Percentiles rank a stretch among this genome's conserved stretches.
These are phyloP conservation scores for Heliconius hortense DNA, from an alignment of 2,888 invertebrate species.

Conservation along the genomic window DNA sequence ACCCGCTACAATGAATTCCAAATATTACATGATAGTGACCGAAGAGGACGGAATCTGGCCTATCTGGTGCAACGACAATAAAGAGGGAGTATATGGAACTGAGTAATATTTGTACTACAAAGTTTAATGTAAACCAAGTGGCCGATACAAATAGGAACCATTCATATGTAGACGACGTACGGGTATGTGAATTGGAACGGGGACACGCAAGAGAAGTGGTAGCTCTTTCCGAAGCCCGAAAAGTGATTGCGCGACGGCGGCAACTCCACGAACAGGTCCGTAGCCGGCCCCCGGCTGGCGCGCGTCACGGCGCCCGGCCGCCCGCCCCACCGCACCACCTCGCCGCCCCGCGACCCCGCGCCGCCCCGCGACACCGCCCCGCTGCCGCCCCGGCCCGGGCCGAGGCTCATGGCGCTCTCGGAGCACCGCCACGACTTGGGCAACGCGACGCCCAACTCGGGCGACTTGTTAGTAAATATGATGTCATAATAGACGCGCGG, in stretches of 20 bases:
- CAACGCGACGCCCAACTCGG: slow-evolving; percentile 61
- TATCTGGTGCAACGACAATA: slow-evolving; percentile 46
- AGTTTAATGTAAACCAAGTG: slow-evolving; percentile 13
- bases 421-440: slow-evolving; percentile 75
- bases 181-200: slow-evolving; percentile 78
- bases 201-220: slow-evolving; percentile 80
- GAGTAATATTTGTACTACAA: slow-evolving; percentile 29
- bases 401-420: slow-evolving; percentile 63
- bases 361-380: slow-evolving; percentile 57
- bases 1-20: slow-evolving; percentile 45
- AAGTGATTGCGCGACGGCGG: slow-evolving; percentile 77
- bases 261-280: slow-evolving; percentile 73
- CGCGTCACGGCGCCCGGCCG: slow-evolving; percentile 79
- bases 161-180: slow-evolving; percentile 76
- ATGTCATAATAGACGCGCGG: slow-evolving; percentile 74
- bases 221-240: slow-evolving; percentile 78
- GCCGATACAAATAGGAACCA: slow-evolving; percentile 40
- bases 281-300: slow-evolving; percentile 78
- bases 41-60: slow-evolving; percentile 36
- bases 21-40: slow-evolving; percentile 12
- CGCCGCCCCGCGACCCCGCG: slow-evolving; percentile 57
- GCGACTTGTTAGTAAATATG: slow-evolving; percentile 56
- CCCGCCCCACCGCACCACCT: slow-evolving; percentile 72
- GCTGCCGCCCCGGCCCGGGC: slow-evolving; percentile 58
- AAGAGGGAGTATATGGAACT: slow-evolving; percentile 22